A percentile compares a stretch with the other conserved stretches of the same genome.
Conservation (phyloP, 2,797 vertebrate genomes). For the Pteropus rufus region DNA sequence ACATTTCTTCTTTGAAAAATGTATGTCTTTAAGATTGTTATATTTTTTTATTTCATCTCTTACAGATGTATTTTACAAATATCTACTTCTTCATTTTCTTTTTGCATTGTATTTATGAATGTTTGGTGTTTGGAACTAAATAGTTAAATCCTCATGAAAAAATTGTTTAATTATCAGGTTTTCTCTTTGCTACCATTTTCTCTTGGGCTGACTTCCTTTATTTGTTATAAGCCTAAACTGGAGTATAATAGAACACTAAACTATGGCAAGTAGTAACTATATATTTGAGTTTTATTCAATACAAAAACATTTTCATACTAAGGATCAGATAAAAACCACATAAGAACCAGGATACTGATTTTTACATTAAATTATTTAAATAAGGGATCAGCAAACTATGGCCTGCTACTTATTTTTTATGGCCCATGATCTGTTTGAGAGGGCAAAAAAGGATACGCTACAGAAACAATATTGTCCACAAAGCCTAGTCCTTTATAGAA, state of each 20-base stretch:
- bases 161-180: background rate
- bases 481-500: background rate
- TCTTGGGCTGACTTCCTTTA: background rate
- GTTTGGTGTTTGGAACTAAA: background rate
- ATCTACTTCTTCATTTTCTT: background rate
- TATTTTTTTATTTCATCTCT: background rate
- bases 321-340: background rate
- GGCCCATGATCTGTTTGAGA: background rate
- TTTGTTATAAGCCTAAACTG: background rate
- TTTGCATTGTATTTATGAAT: background rate
- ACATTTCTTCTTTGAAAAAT: background rate
- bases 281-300: background rate
- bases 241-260: background rate
- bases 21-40: background rate
- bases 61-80: background rate
- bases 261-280: background rate
- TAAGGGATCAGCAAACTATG: background rate
- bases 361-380: background rate
- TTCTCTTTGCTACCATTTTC: background rate
- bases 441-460: background rate
- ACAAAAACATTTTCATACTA: conserved; percentile 2
- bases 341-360: background rate
- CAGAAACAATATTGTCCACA: background rate
- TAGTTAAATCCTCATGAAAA: background rate
- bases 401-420: background rate